phyloP scores from a whole-genome alignment of 2,113 vertebrate species.

The Calyptomena viridis region DNA sequence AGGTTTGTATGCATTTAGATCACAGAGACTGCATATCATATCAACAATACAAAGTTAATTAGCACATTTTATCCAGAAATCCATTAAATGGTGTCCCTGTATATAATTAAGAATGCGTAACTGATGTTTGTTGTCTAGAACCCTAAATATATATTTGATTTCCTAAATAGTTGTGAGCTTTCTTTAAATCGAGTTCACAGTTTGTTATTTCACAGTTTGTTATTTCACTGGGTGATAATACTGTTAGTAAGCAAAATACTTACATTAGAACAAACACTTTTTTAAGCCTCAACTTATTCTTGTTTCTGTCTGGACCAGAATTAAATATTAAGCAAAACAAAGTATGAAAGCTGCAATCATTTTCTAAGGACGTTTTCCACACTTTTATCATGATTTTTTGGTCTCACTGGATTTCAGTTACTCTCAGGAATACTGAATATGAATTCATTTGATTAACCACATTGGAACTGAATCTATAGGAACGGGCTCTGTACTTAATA shows the following conservation, averaged over 20 bases:
- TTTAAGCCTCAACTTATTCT: background rate
- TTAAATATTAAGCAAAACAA: constrained; percentile 36
- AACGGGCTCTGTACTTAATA: background rate
- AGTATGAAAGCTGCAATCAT: background rate
- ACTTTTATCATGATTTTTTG: background rate
- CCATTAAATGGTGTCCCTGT: background rate
- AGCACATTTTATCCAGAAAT: background rate
- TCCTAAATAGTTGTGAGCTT: background rate
- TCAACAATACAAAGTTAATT: background rate
- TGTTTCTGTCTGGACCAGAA: background rate
- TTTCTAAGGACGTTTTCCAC: background rate
- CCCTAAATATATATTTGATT: background rate
- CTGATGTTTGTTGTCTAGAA: background rate
- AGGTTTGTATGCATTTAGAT: background rate
- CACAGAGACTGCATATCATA: background rate
- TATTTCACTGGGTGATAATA: background rate
- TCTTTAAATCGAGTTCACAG: background rate
- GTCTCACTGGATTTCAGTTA: background rate
- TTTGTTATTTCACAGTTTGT: too few relatives aligned
- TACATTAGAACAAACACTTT: background rate
- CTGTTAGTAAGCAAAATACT: background rate
- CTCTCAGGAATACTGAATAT: background rate
- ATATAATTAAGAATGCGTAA: background rate
- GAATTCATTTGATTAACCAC: background rate
- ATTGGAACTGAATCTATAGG: background rate